A percentile compares a stretch with the other conserved stretches of the same genome.
Evolutionary conservation across 2,888 invertebrate species (phyloP).

Genomic region (Timema cristinae): DNA sequence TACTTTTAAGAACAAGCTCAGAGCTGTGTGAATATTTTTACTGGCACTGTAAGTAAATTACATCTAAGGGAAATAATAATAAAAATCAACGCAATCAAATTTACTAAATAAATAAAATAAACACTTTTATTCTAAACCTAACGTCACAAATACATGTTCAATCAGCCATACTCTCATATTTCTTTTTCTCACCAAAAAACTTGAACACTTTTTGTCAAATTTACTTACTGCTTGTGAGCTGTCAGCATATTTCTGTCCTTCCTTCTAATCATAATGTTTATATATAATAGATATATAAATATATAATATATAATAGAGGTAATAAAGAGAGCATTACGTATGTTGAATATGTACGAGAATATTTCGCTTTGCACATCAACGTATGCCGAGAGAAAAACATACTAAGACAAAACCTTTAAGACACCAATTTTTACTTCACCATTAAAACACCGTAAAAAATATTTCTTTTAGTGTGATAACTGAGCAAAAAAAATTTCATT

Average conservation of each 20-base stretch:
- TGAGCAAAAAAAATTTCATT: no score
- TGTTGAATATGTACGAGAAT: conserved; percentile 10
- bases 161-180: conserved; percentile 9
- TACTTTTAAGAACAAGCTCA: no score
- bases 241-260: conserved; percentile 8
- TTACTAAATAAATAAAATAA: no score
- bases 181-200: conserved; percentile 6
- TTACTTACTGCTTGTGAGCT: conserved; percentile 11
- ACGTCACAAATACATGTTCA: conserved; percentile 2
- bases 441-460: no score
- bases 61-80: no score
- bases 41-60: no score
- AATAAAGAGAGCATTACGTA: conserved; percentile 9
- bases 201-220: conserved; percentile 10
- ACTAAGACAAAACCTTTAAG: no score
- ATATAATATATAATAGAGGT: conserved; percentile 6
- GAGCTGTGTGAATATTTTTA: no score
- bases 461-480: no score
- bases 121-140: conserved; percentile 13
- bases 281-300: conserved; percentile 15
- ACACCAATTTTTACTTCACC: no score
- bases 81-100: no score
- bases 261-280: conserved; percentile 10
- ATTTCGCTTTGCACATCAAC: conserved; percentile 9
- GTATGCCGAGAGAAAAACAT: not conserved